Evolutionary conservation across 2,888 invertebrate genomes (phyloP).

Genomic region (Ephialtes manifestator): DNA sequence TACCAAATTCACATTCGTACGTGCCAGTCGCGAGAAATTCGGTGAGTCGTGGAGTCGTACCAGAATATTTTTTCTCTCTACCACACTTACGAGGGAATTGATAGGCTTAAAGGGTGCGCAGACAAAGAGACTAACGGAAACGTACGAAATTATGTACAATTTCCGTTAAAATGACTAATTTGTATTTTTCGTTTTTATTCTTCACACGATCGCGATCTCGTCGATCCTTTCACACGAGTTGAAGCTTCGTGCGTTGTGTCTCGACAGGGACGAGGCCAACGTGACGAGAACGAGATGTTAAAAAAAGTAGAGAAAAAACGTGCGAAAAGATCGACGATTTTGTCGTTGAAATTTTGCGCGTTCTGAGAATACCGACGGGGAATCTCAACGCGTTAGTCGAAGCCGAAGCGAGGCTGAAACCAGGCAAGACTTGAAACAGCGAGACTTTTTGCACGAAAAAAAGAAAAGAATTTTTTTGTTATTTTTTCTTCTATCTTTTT

Average conservation of each 20-base stretch:
- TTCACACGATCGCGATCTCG: constrained; percentile 14
- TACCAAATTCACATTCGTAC: constrained; percentile 11
- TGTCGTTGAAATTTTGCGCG: constrained; percentile 5
- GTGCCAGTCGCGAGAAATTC: constrained; percentile 34
- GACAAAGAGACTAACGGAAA: constrained; percentile 9
- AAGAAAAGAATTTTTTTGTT: background rate
- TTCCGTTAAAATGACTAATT: constrained; percentile 21
- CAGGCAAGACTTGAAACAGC: constrained; percentile 23
- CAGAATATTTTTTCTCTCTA: constrained; percentile 61
- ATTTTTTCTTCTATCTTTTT: background rate
- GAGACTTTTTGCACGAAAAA: constrained; percentile 1
- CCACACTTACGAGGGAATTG: constrained; percentile 56
- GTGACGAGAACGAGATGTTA: background rate
- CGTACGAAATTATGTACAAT: constrained; percentile 11
- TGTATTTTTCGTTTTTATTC: constrained; percentile 17
- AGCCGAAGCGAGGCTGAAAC: constrained; percentile 31
- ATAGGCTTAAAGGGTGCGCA: constrained; percentile 43
- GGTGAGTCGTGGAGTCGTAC: constrained; percentile 43
- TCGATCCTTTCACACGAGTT: constrained; percentile 23
- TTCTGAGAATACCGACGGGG: constrained; percentile 15
- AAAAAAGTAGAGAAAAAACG: background rate
- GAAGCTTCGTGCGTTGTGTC: constrained; percentile 16
- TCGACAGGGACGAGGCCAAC: constrained; percentile 60
- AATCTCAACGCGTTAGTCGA: background rate
- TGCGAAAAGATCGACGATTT: constrained; percentile 11